Percentiles rank a stretch among this genome's conserved stretches.
Conservation (phyloP, 2,113 vertebrate genomes). For the Nematolebias whitei region DNA sequence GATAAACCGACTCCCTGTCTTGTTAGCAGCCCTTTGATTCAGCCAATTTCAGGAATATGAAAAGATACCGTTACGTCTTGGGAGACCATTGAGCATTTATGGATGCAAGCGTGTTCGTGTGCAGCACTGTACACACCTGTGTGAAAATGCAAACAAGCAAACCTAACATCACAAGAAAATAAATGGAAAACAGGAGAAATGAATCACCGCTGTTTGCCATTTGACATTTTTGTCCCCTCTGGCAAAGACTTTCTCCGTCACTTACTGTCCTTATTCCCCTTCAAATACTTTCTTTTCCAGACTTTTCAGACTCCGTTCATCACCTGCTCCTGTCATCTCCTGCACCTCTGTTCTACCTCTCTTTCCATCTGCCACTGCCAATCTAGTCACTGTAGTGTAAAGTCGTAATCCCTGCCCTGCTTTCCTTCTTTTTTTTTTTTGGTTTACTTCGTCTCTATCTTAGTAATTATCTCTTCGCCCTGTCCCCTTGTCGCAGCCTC, state of each 20-base stretch:
- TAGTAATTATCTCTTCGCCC: conserved; percentile 75
- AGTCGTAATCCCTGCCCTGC: conserved; percentile 63
- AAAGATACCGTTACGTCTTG: conserved; percentile 39
- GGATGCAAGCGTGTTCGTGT: conserved; percentile 8
- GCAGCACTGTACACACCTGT: conserved; percentile 12
- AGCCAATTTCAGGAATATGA: conserved; percentile 55
- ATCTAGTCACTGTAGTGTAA: conserved; percentile 57
- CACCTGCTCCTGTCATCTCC: conserved; percentile 38
- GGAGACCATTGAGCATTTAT: conserved; percentile 38
- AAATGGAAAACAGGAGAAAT: conserved; percentile 34
- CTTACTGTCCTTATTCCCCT: conserved; percentile 40
- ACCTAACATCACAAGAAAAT: conserved; percentile 20
- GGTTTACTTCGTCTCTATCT: conserved; percentile 70
- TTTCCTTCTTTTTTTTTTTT: conserved; percentile 67
- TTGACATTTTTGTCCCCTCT: conserved; percentile 55
- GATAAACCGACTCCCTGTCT: conserved; percentile 51
- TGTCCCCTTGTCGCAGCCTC: conserved; percentile 58
- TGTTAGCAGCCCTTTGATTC: conserved; percentile 61
- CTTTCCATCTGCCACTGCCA: conserved; percentile 38
- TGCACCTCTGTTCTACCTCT: conserved; percentile 29
- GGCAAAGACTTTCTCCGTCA: conserved; percentile 62
- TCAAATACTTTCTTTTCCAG: conserved; percentile 42
- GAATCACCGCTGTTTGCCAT: conserved; percentile 50
- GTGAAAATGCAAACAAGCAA: conserved; percentile 19
- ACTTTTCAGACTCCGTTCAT: conserved; percentile 42